phyloP scores from a whole-genome alignment of 2,797 vertebrate species.

The Loriculus beryllinus region DNA sequence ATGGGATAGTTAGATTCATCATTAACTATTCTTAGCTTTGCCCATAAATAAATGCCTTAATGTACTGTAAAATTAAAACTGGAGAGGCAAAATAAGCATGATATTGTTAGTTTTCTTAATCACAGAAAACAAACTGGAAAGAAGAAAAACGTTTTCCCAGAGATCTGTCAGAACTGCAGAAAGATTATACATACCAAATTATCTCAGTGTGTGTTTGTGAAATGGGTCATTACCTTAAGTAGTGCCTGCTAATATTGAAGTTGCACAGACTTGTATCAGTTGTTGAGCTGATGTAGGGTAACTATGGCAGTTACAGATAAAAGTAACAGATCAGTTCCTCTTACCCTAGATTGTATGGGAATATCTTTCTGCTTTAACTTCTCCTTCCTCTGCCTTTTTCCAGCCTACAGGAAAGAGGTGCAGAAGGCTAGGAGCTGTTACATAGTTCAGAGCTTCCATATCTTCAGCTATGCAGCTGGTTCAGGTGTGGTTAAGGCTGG shows the following conservation, averaged over 20 bases:
- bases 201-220: not conserved
- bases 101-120: constrained; percentile 48
- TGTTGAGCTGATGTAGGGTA: not conserved
- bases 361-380: not conserved
- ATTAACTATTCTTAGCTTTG: not conserved
- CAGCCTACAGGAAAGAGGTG: not conserved
- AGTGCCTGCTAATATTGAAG: not conserved
- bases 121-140: not conserved
- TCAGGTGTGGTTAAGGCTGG: not conserved
- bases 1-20: not conserved
- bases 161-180: not conserved
- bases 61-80: constrained; percentile 30
- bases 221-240: not conserved
- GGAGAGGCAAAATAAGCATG: constrained; percentile 30
- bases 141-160: not conserved
- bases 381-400: not conserved
- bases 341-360: not conserved
- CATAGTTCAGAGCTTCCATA: not conserved
- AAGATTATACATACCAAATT: not conserved
- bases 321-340: not conserved
- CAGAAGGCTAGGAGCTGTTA: not conserved
- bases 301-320: not conserved
- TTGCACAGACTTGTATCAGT: not conserved
- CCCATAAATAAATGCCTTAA: not conserved
- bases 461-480: not conserved